These are phyloP conservation scores for Dolichotis patagonum DNA, from an alignment of 2,113 vertebrate species.

Conservation along the genomic window DNA sequence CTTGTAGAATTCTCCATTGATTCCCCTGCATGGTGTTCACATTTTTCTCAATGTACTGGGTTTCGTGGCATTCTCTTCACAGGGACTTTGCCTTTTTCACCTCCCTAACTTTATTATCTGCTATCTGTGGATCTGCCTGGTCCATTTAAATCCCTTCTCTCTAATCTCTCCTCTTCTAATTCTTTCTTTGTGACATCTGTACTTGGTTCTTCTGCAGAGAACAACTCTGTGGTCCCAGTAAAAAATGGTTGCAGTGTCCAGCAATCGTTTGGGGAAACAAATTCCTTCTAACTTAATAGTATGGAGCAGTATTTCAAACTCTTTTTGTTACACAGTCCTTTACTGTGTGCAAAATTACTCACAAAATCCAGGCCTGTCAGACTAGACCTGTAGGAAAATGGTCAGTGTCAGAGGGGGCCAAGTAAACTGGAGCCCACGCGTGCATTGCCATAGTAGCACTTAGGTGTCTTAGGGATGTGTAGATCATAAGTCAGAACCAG, in stretches of 20 bases:
- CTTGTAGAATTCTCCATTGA: background rate
- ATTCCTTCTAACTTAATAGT: background rate
- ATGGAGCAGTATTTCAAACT: background rate
- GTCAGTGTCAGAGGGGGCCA: background rate
- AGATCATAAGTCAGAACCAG: background rate
- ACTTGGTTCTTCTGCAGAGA: background rate
- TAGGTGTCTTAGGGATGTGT: background rate
- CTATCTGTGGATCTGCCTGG: background rate
- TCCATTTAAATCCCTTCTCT: background rate
- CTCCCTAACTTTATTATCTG: background rate
- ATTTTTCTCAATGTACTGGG: background rate
- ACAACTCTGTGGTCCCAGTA: background rate
- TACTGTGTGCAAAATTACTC: background rate
- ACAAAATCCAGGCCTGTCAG: background rate
- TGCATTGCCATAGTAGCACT: background rate
- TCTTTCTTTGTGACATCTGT: slow-evolving; percentile 18
- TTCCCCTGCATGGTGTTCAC: background rate
- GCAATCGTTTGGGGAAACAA: slow-evolving; percentile 3
- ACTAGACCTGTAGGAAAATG: background rate
- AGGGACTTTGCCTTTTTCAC: background rate
- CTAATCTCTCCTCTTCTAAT: background rate
- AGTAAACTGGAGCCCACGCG: background rate
- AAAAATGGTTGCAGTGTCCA: background rate
- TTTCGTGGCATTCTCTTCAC: background rate
- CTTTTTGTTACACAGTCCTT: background rate